Evolutionary conservation across 2,797 vertebrate genomes (phyloP).

Genomic region (Pogoniulus pusillus): DNA sequence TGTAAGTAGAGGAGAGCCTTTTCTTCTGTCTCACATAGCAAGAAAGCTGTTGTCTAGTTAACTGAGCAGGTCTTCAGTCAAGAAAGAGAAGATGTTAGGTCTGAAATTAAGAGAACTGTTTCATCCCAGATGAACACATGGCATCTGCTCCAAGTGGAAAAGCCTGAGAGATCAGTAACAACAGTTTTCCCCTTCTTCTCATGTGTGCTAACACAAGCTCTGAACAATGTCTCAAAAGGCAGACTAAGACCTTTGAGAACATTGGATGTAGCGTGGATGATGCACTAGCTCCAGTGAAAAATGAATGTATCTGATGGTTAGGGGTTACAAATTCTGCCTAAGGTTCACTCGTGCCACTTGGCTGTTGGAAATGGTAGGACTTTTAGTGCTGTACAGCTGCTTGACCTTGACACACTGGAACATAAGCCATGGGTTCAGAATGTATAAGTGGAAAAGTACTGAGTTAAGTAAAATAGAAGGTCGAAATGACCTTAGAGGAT

Average conservation of each 20-base stretch:
- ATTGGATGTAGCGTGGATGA: not conserved
- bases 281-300: not conserved
- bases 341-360: no score
- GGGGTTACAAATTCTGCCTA: not conserved
- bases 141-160: not conserved
- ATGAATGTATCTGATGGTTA: not conserved
- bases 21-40: not conserved
- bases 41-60: not conserved
- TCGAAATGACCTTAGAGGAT: no score
- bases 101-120: constrained; percentile 23
- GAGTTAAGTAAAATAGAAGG: no score
- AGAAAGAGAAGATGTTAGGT: not conserved
- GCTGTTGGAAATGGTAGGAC: no score
- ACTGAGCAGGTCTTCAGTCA: not conserved
- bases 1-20: not conserved
- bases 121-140: not conserved
- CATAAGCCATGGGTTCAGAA: no score
- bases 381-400: no score
- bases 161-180: not conserved
- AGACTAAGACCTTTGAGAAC: not conserved
- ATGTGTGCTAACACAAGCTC: not conserved
- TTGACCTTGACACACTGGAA: no score
- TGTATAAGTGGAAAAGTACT: no score
- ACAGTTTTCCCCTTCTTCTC: not conserved
- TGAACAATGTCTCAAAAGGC: not conserved